Base-by-base conservation (phyloP, 2,888 invertebrate species). In the Clanis bilineata region DNA sequence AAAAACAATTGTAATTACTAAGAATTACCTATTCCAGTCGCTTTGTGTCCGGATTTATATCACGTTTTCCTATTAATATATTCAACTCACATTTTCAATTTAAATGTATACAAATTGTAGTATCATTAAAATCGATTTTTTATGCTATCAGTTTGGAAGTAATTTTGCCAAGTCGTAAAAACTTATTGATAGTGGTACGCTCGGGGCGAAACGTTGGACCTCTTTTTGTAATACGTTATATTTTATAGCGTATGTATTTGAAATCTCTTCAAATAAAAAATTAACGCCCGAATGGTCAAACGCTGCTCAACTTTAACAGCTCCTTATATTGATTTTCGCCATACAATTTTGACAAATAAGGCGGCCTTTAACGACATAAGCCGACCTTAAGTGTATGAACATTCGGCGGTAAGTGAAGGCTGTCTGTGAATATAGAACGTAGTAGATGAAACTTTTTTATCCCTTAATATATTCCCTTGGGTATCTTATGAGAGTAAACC, bases 111-210 rank as follows among this genome's bases (percentile, higher is more conserved):
- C 51, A 32, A 51, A 51, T 28, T 21, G 18, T 1, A 55, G 58
- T 25, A 57, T 61, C 60, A 60, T 58, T 58, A 61, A 63, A 63
- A 61, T 62, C 62, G 62, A 59, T 65, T 67, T 67, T 68, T 69
- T 68, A 67, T 67, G 45, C 68, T 67, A 72, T 67, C 71, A 65
- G 65, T 57, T 67, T 51, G 28, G 63, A 71, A 69, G 67, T 71
- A 76, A 77, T 76, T 76, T 76, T 66, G 69, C 67, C 43, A 62
- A 57, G 64, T 73, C 75, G 68, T 79, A 77, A 78, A 79, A 73
- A 61, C 57, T 64, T 71, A 69, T 73, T 69, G 70, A 68, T 66
- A 70, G 68, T 64, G 65, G 62, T 51, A 44, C 22, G 51, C 51
- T 32, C 5, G 28, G 32, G 51, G 51, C 51, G 10, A 21, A 32